These are phyloP conservation scores for Alloscopus bannaensis DNA, from an alignment of 2,888 invertebrate species.

Conservation along the genomic window DNA sequence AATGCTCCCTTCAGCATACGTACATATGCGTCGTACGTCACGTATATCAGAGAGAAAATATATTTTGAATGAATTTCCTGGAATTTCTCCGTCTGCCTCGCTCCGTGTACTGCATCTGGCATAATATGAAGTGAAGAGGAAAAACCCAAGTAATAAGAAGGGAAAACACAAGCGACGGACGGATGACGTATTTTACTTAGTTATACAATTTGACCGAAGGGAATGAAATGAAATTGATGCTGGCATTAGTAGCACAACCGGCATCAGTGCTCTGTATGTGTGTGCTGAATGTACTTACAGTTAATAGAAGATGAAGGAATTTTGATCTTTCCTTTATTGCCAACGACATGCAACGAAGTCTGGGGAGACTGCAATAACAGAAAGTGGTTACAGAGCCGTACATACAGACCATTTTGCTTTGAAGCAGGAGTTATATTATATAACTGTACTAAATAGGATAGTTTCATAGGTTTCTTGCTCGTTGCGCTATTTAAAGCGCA, in stretches of 20 bases:
- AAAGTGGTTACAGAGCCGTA: neutral
- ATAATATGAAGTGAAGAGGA: neutral
- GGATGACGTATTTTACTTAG: conserved; percentile 33
- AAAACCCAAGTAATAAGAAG: too few relatives aligned
- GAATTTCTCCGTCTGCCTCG: neutral
- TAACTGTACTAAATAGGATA: too few relatives aligned
- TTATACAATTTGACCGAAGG: conserved; percentile 42
- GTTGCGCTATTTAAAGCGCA: too few relatives aligned
- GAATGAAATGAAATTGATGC: conserved; percentile 35
- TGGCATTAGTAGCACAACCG: conserved; percentile 38
- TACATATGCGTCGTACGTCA: neutral
- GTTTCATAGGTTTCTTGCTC: too few relatives aligned
- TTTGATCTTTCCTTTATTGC: conserved; percentile 30
- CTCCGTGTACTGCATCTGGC: neutral
- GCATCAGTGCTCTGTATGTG: conserved; percentile 23
- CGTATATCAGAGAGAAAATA: neutral
- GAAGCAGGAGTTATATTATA: too few relatives aligned
- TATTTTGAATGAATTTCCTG: conserved; percentile 11
- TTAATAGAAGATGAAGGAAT: conserved; percentile 42
- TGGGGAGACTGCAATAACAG: conserved; percentile 10
- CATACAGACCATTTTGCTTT: too few relatives aligned
- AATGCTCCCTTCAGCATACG: neutral
- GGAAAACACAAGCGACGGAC: conserved; percentile 13
- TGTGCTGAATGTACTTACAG: conserved; percentile 12
- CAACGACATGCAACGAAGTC: conserved; percentile 6